Conservation (phyloP, 2,888 invertebrate species). For the Cryptus viduatorius region DNA sequence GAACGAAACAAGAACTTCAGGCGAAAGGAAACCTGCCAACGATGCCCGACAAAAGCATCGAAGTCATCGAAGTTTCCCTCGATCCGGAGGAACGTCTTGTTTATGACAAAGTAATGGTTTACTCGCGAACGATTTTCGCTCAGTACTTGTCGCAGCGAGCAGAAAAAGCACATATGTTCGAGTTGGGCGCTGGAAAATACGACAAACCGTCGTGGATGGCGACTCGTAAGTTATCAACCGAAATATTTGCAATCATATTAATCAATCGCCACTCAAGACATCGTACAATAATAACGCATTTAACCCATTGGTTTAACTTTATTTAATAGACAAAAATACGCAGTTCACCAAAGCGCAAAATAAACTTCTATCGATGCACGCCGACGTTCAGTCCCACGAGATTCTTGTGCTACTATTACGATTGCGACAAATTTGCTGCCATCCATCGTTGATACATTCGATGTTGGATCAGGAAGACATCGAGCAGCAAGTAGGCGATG, state of each 20-base stretch:
- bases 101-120: conserved; percentile 91
- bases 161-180: conserved; percentile 86
- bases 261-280: too few species aligned
- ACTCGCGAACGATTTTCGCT: conserved; percentile 91
- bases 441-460: conserved; percentile 92
- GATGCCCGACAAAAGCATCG: conserved; percentile 88
- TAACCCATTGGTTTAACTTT: too few species aligned
- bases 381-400: conserved; percentile 86
- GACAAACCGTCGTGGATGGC: conserved; percentile 49
- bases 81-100: conserved; percentile 90
- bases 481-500: conserved; percentile 82
- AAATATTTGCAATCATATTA: background rate
- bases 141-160: conserved; percentile 92
- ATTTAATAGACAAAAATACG: conserved; percentile 72
- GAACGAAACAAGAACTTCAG: conserved; percentile 94
- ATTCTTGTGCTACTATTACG: conserved; percentile 94
- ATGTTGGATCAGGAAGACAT: conserved; percentile 86
- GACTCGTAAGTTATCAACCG: conserved; percentile 30
- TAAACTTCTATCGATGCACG: conserved; percentile 77
- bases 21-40: conserved; percentile 87
- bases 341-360: conserved; percentile 82
- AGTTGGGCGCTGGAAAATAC: conserved; percentile 69
- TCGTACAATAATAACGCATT: too few species aligned
- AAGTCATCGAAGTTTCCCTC: conserved; percentile 88
- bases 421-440: conserved; percentile 95